A percentile compares a stretch with the other conserved stretches of the same genome.
These are phyloP conservation scores for Acheta domesticus DNA, from an alignment of 2,888 invertebrate species.

Conservation along the genomic window DNA sequence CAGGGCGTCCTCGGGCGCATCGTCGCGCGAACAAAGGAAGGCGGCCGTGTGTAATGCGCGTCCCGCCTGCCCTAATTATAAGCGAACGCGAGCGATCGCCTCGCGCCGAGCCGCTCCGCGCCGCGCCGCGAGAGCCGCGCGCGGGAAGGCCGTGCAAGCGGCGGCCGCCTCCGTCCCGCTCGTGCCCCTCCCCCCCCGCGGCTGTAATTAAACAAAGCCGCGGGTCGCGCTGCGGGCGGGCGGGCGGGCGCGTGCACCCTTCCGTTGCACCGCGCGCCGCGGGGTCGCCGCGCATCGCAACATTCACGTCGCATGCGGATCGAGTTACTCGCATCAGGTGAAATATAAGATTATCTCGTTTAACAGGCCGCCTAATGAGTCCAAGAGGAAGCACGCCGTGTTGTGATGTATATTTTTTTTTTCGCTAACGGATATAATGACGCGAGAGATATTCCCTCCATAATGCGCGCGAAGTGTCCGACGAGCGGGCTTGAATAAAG, in stretches of 20 bases:
- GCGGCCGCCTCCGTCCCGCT: too few relatives aligned
- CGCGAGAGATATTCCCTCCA: neutral
- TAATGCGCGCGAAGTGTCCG: neutral
- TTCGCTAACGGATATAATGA: neutral
- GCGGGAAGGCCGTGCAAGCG: too few relatives aligned
- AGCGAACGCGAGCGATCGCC: too few relatives aligned
- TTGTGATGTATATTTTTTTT: neutral
- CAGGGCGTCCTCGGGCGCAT: too few relatives aligned
- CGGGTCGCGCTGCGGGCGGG: neutral
- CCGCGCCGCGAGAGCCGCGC: too few relatives aligned
- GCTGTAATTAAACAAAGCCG: too few relatives aligned
- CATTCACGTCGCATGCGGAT: neutral
- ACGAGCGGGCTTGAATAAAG: neutral
- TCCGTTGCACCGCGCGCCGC: neutral
- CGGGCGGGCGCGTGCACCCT: neutral
- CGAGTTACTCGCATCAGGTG: neutral
- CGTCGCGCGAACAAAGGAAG: too few relatives aligned
- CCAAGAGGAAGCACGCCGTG: neutral
- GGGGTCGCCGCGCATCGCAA: neutral
- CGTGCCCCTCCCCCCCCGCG: too few relatives aligned
- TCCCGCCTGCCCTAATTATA: too few relatives aligned
- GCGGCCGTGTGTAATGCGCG: too few relatives aligned
- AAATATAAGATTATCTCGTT: neutral
- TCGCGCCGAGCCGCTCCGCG: too few relatives aligned
- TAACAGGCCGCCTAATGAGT: neutral